A percentile compares a stretch with the other conserved stretches of the same genome.
These are phyloP conservation scores for Helogale parvula DNA, from an alignment of 2,113 vertebrate genomes.

Conservation along the genomic window DNA sequence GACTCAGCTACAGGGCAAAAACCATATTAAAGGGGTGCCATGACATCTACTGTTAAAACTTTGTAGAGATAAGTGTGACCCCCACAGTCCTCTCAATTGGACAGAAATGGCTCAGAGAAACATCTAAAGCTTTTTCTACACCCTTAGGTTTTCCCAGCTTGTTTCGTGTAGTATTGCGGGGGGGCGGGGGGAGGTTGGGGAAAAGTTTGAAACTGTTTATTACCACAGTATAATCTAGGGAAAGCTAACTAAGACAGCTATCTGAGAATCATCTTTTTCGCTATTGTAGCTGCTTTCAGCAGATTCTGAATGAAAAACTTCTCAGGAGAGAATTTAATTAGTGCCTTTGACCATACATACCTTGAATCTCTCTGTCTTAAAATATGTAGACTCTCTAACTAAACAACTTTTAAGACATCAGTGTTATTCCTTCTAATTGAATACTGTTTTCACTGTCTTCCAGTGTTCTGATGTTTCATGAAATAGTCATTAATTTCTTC, in stretches of 20 bases:
- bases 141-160: neutral
- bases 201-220: neutral
- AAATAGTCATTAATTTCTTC: conserved; percentile 39
- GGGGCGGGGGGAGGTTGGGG: no score
- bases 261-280: neutral
- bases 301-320: neutral
- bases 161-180: neutral
- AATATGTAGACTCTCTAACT: neutral
- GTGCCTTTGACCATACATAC: neutral
- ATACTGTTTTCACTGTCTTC: neutral
- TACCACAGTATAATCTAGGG: neutral
- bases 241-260: neutral
- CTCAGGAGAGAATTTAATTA: neutral
- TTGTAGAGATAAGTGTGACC: neutral
- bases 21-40: neutral
- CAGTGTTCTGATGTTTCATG: neutral
- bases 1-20: neutral
- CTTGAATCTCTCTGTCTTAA: neutral
- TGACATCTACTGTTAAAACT: neutral
- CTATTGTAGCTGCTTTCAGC: neutral
- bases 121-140: neutral
- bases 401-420: neutral
- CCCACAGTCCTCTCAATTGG: neutral
- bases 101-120: neutral
- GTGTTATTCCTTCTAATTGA: neutral